Conservation (phyloP, 2,113 vertebrate species). For the Prietella phreatophila region DNA sequence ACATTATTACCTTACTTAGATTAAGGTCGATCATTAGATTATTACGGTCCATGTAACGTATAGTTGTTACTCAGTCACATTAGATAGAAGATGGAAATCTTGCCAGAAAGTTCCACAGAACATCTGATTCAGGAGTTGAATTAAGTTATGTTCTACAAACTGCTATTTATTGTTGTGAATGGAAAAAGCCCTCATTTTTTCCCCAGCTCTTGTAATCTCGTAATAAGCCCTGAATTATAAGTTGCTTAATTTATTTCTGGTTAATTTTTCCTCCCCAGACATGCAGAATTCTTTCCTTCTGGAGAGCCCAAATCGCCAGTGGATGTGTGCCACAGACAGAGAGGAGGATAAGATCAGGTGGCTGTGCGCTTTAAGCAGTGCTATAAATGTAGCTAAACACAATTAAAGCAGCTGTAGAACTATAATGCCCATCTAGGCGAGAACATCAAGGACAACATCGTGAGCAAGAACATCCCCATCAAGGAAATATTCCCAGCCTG, state of each 20-base stretch:
- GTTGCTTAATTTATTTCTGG: not conserved
- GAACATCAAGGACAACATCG: not conserved
- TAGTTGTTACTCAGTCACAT: not conserved
- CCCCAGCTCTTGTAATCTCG: not conserved
- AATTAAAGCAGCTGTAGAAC: conserved; percentile 4
- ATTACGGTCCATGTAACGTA: too few relatives aligned
- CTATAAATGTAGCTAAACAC: conserved; percentile 59
- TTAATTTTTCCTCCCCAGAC: conserved; percentile 61
- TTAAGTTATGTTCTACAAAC: not conserved
- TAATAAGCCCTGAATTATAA: not conserved
- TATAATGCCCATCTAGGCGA: not conserved
- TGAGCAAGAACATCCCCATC: not conserved
- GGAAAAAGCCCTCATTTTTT: not conserved
- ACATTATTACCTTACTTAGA: too few relatives aligned
- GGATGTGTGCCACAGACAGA: conserved; percentile 73
- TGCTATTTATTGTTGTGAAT: not conserved
- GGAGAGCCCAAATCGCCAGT: conserved; percentile 69
- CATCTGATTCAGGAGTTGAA: not conserved
- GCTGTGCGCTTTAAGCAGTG: conserved; percentile 65
- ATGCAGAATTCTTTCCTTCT: conserved; percentile 76
- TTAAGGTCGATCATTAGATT: too few relatives aligned
- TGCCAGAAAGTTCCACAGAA: not conserved
- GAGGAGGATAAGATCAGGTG: conserved; percentile 71
- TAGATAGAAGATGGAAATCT: not conserved
- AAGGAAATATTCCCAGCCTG: not conserved